These are phyloP conservation scores for Acanthiza pusilla DNA, from an alignment of 2,797 vertebrate genomes.

Conservation along the genomic window DNA sequence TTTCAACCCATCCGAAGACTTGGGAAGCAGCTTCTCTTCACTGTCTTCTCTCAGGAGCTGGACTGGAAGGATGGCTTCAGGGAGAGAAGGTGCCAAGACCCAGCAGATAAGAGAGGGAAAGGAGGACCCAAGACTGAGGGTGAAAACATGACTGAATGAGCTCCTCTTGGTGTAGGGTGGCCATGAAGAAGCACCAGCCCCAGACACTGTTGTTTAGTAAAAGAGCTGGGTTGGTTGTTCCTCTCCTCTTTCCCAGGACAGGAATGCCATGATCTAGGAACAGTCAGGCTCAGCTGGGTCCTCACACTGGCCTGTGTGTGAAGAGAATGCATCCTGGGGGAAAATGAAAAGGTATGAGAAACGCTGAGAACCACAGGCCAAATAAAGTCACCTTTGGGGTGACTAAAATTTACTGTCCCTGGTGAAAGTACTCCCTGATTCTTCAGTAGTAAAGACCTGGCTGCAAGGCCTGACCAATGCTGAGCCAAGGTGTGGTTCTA, in stretches of 20 bases:
- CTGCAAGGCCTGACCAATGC: neutral
- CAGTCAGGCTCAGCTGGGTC: neutral
- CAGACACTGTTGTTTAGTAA: neutral
- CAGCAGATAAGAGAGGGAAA: neutral
- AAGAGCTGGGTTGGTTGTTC: neutral
- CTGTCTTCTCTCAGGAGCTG: neutral
- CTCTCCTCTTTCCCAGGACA: neutral
- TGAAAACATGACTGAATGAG: neutral
- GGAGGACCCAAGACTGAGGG: neutral
- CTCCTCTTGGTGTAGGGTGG: neutral
- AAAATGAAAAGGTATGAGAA: neutral
- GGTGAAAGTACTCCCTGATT: neutral
- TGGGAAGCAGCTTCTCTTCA: neutral
- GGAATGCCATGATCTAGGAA: neutral
- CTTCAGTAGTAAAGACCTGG: neutral
- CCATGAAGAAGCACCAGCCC: neutral
- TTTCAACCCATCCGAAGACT: neutral
- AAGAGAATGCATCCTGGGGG: neutral
- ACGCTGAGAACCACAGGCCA: neutral
- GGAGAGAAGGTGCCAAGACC: neutral
- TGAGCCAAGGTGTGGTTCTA: neutral
- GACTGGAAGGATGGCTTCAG: neutral
- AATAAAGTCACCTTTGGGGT: neutral
- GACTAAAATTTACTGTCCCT: neutral
- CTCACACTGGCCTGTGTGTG: neutral